Evolutionary conservation across 2,113 vertebrate species (phyloP).

Genomic region (Pardalotus punctatus): DNA sequence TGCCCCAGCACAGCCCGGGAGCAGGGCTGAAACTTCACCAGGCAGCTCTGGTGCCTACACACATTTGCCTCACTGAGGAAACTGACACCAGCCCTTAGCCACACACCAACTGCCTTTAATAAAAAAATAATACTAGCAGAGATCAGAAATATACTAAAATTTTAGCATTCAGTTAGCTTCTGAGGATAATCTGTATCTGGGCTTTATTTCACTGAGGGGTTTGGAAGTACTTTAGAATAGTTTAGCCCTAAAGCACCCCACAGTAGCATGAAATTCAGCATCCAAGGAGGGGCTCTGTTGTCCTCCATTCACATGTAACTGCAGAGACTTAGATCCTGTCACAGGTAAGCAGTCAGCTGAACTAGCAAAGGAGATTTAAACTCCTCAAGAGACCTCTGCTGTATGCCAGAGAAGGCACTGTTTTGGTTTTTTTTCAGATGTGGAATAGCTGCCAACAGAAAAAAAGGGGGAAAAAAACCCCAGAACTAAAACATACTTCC

Average conservation of each 20-base stretch:
- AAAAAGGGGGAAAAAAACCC: accelerated
- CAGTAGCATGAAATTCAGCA: accelerated
- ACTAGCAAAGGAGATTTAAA: neutral
- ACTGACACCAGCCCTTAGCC: neutral
- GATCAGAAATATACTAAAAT: neutral
- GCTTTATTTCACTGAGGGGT: neutral
- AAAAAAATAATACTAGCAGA: neutral
- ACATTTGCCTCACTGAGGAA: accelerated
- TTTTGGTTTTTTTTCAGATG: neutral
- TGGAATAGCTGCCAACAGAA: neutral
- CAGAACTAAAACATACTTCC: neutral
- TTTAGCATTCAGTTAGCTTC: neutral
- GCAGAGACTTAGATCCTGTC: neutral
- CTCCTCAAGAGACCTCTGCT: neutral
- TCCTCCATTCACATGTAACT: neutral
- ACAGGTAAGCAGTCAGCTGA: neutral
- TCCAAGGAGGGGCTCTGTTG: neutral
- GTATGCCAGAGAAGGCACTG: neutral
- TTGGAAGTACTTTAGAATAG: neutral
- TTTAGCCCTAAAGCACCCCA: neutral
- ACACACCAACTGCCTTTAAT: neutral
- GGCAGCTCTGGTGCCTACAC: neutral
- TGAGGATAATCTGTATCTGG: neutral
- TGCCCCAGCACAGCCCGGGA: accelerated
- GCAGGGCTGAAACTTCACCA: neutral